A percentile compares a stretch with the other conserved stretches of the same genome.
These are phyloP conservation scores for Bothrops alternatus DNA, from an alignment of 2,797 vertebrate genomes.

Conservation along the genomic window DNA sequence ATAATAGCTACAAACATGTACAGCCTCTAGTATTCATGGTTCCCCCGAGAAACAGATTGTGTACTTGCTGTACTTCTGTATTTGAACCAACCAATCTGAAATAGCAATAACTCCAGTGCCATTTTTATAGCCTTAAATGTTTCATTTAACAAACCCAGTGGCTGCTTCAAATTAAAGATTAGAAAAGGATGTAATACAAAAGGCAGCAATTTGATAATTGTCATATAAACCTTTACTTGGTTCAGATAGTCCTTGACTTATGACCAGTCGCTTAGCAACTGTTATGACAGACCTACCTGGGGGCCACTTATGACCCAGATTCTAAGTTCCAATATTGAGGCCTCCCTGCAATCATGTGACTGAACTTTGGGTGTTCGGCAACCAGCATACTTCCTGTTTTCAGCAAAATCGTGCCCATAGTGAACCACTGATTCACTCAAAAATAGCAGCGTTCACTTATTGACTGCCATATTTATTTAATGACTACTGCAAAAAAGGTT, in stretches of 20 bases:
- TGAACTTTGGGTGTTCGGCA: background rate
- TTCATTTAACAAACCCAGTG: background rate
- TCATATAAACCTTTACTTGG: background rate
- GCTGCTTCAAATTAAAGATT: background rate
- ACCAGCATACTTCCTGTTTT: background rate
- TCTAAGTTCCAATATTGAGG: background rate
- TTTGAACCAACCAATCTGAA: background rate
- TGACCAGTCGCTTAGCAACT: background rate
- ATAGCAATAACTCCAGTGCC: background rate
- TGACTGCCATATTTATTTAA: background rate
- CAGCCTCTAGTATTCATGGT: background rate
- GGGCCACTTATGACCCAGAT: background rate
- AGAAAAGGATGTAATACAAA: background rate
- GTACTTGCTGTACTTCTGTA: background rate
- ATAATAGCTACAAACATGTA: background rate
- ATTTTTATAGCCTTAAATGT: background rate
- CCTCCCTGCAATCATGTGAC: background rate
- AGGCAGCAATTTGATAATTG: background rate
- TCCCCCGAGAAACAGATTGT: background rate
- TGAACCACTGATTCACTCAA: background rate
- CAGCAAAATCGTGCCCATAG: background rate
- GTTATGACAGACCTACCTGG: background rate
- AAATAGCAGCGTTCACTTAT: background rate
- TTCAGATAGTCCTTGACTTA: background rate
- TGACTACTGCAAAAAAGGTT: background rate